Conservation (phyloP, 2,888 invertebrate species). For the Lottia gigantea region DNA sequence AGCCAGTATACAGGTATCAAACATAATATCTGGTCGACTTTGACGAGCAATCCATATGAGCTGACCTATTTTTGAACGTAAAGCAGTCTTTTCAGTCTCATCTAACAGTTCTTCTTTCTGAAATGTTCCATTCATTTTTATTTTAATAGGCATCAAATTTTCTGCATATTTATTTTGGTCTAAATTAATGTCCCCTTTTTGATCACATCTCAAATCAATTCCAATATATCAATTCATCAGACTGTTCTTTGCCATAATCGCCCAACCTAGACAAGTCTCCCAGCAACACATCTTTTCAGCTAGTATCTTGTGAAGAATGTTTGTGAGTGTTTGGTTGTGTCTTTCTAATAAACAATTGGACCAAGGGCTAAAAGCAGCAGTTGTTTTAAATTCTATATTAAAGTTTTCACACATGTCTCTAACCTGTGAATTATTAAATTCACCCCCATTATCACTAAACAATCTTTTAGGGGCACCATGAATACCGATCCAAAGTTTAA, state of each 20-base stretch:
- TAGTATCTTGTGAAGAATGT: slow-evolving; percentile 22
- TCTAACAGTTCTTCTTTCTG: slow-evolving; percentile 12
- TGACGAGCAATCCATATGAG: slow-evolving; percentile 12
- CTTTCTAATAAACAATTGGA: slow-evolving; percentile 19
- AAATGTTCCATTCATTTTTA: slow-evolving; percentile 4
- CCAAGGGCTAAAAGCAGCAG: slow-evolving; percentile 28
- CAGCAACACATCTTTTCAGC: slow-evolving; percentile 18
- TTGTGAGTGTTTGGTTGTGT: slow-evolving; percentile 26
- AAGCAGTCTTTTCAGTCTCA: slow-evolving; percentile 11
- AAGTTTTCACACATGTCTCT: slow-evolving; percentile 23
- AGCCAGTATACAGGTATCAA: neutral
- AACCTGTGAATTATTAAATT: slow-evolving; percentile 22
- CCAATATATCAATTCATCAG: slow-evolving; percentile 17
- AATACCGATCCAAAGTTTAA: slow-evolving; percentile 21
- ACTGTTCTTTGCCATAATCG: slow-evolving; percentile 22
- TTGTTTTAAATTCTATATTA: slow-evolving; percentile 22
- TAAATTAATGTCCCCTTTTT: neutral
- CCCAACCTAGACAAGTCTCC: slow-evolving; percentile 23
- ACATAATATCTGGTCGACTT: slow-evolving; percentile 9
- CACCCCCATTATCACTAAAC: slow-evolving; percentile 20
- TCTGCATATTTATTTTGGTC: slow-evolving; percentile 3
- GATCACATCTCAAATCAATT: slow-evolving; percentile 7
- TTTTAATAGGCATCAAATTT: neutral
- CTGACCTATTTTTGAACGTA: slow-evolving; percentile 13
- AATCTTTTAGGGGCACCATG: slow-evolving; percentile 21